Conservation (phyloP, 1,140 invertebrate genomes). For the Drosophila carrolli region DNA sequence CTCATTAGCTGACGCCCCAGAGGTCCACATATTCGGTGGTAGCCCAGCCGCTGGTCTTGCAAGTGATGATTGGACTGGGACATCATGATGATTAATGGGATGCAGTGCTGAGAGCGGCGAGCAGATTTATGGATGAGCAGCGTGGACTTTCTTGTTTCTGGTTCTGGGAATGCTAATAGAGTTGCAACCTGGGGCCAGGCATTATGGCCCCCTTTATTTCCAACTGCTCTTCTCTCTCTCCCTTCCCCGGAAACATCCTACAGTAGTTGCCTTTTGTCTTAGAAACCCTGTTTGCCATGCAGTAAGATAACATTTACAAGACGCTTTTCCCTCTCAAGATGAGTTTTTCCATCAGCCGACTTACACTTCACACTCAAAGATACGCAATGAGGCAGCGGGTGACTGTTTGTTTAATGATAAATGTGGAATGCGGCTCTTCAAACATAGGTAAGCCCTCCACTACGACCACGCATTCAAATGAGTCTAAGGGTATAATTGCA, state of each 20-base stretch:
- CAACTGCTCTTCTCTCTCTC: neutral
- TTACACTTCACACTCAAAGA: slow-evolving; percentile 30
- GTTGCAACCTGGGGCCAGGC: slow-evolving; percentile 55
- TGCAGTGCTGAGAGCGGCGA: slow-evolving; percentile 43
- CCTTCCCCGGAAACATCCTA: slow-evolving; percentile 45
- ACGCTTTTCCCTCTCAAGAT: slow-evolving; percentile 22
- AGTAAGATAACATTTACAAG: slow-evolving; percentile 68
- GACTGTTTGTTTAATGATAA: slow-evolving; percentile 63
- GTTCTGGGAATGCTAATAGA: slow-evolving; percentile 79
- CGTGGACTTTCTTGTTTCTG: slow-evolving; percentile 31
- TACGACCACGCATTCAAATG: slow-evolving; percentile 30
- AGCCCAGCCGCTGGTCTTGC: slow-evolving; percentile 53
- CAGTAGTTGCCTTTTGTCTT: slow-evolving; percentile 63
- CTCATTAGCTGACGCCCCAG: slow-evolving; percentile 68
- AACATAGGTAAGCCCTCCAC: slow-evolving; percentile 39
- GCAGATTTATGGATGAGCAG: slow-evolving; percentile 73
- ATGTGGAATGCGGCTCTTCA: slow-evolving; percentile 45
- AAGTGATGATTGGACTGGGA: slow-evolving; percentile 77
- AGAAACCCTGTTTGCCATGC: slow-evolving; percentile 49
- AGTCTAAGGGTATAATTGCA: slow-evolving; percentile 22
- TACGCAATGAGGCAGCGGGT: slow-evolving; percentile 14
- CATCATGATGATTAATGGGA: slow-evolving; percentile 78
- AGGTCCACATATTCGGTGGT: slow-evolving; percentile 62
- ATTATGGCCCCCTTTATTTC: slow-evolving; percentile 39
- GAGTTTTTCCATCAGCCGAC: slow-evolving; percentile 60